Conservation (phyloP, 2,888 invertebrate genomes). For the Parnassius mnemosyne region DNA sequence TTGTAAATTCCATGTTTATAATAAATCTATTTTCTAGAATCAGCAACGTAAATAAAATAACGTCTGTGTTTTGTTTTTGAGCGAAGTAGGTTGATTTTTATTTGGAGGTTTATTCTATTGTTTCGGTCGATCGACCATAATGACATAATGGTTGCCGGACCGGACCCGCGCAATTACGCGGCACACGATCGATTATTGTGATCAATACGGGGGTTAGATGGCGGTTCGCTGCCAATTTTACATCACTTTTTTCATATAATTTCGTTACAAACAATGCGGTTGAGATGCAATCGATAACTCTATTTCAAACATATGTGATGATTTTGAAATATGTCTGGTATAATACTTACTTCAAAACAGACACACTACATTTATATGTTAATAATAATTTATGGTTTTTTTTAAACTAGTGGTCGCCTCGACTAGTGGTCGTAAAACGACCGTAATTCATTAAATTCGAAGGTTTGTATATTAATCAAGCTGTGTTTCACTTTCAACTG, state of each 20-base stretch:
- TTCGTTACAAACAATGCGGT: slow-evolving; percentile 67
- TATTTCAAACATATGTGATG: slow-evolving; percentile 32
- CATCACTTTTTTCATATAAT: slow-evolving; percentile 64
- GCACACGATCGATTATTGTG: slow-evolving; percentile 81
- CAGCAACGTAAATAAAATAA: slow-evolving; percentile 1
- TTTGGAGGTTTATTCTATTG: slow-evolving; percentile 46
- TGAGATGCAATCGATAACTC: slow-evolving; percentile 57
- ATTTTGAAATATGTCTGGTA: not conserved
- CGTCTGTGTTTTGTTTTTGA: slow-evolving; percentile 36
- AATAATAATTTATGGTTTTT: too few relatives aligned
- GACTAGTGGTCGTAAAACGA: too few relatives aligned
- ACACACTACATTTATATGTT: too few relatives aligned
- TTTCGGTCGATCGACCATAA: slow-evolving; percentile 75
- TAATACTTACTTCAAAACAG: too few relatives aligned
- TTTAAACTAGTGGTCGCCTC: too few relatives aligned
- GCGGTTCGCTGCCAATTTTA: slow-evolving; percentile 78
- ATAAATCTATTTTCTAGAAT: not conserved
- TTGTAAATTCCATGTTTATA: not conserved
- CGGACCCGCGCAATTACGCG: slow-evolving; percentile 76
- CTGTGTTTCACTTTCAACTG: too few relatives aligned
- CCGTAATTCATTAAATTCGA: too few relatives aligned
- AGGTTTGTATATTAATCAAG: too few relatives aligned
- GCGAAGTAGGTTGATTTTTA: slow-evolving; percentile 28
- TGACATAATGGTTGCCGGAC: slow-evolving; percentile 78
- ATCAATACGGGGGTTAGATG: slow-evolving; percentile 79